Evolutionary conservation across 2,888 invertebrate genomes (phyloP).

Genomic region (Lepetodrilus schrolli): DNA sequence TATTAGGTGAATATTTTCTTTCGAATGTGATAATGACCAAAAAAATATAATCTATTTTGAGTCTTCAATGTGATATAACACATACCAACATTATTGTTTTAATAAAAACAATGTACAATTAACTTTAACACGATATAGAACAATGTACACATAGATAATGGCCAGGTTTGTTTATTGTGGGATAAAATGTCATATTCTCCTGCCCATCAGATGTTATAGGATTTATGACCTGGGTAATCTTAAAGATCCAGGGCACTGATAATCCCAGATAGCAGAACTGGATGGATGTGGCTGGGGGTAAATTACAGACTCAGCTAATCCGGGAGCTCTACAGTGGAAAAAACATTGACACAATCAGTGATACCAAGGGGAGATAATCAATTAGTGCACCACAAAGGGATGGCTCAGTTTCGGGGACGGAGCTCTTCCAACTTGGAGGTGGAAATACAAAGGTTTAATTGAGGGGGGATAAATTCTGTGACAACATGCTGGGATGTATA

Average conservation of each 20-base stretch:
- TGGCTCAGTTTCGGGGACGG: not conserved
- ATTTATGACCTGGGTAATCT: slow-evolving; percentile 17
- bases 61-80: too few species aligned
- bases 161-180: not conserved
- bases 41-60: too few species aligned
- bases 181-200: slow-evolving; percentile 17
- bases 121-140: too few species aligned
- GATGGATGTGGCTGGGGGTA: not conserved
- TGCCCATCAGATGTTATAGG: not conserved
- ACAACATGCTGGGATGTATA: not conserved
- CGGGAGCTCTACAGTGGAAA: not conserved
- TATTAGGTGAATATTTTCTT: too few species aligned
- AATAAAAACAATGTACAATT: too few species aligned
- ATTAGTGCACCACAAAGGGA: slow-evolving; percentile 1
- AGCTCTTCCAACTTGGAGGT: not conserved
- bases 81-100: not conserved
- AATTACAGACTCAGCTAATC: slow-evolving; percentile 18
- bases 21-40: too few species aligned
- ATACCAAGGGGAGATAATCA: not conserved
- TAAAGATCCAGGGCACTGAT: not conserved
- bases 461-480: not conserved
- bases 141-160: too few species aligned
- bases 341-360: slow-evolving; percentile 8
- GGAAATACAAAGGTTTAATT: not conserved
- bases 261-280: not conserved